Evolutionary conservation across 1,140 invertebrate species (phyloP), one percentile per base, ranked within the genome.

Genomic region (Neoseiulus cucumeris): DNA sequence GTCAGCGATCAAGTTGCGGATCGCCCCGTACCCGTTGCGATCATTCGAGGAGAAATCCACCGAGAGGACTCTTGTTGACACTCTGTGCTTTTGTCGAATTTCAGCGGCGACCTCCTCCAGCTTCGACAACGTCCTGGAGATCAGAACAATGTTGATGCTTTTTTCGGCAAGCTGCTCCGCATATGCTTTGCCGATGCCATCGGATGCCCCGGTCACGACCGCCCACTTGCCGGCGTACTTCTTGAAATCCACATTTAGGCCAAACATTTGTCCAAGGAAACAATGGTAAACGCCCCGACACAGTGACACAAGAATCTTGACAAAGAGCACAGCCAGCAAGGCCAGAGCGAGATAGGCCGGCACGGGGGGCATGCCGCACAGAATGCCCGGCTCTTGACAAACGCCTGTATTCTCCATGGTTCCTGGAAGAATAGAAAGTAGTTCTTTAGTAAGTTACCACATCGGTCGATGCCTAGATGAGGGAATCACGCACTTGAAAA

Each of bases 141-240:
- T 85, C 64, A 98, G 77, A 33, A 95, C 82, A 39, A 97, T 78
- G 73, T 92, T 85, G 67, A 94, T 78, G 44, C 91, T 90, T 69
- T 81, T 80, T 42, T 82, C 77, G 0, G 91, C 91, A 65, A 95
- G 74, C 84, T 87, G 74, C 42, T 84, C 81, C 1, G 87, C 86
- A 74, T 87, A 93, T 1, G 87, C 87, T 76, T 87, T 89, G n/a
- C 91, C 91, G 71, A 94, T 84, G 7, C 91, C 91, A 80, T 93
- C 89, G 5, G 91, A 93, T 0, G 86, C 83, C 30, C 91, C 91
- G 33, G 91, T 94, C 0, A 93, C 77, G 66, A 94, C 87, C 82
- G 78, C 68, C 6, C 64, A 64, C 47, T 67, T 64, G 68, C 69
- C 51, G 14, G 25, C 33, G 51, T 20, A 59, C 51, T 18, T 59